Percentiles rank a stretch among this genome's conserved stretches.
Evolutionary conservation across 2,797 vertebrate genomes (phyloP).

Genomic region (Liasis olivaceus): DNA sequence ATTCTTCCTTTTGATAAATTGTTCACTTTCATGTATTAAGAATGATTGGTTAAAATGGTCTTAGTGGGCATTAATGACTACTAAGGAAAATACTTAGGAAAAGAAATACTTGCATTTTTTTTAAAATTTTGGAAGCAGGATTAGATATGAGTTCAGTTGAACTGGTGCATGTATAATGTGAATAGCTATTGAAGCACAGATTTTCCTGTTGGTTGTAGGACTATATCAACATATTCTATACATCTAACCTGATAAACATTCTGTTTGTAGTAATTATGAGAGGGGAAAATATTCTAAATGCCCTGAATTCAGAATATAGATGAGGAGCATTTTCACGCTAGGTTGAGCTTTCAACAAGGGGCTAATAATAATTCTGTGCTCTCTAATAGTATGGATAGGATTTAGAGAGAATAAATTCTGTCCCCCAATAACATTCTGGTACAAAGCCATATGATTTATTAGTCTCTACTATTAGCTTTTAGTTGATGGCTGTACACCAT

Average conservation of each 20-base stretch:
- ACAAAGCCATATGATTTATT: background rate
- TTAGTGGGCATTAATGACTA: background rate
- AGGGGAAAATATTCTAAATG: background rate
- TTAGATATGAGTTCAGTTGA: background rate
- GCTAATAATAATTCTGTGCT: background rate
- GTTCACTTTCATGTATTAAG: background rate
- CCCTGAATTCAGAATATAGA: background rate
- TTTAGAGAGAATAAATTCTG: background rate
- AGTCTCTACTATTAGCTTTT: background rate
- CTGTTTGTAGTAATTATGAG: background rate
- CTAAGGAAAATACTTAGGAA: too few species aligned
- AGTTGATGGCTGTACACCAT: background rate
- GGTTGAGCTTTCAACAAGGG: background rate
- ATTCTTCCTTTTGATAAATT: too few species aligned
- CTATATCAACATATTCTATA: background rate
- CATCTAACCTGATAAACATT: background rate
- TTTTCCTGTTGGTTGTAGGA: background rate
- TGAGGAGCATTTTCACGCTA: background rate
- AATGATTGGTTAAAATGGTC: background rate
- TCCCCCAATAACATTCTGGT: background rate
- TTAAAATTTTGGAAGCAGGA: too few species aligned
- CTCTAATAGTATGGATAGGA: background rate
- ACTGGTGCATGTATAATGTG: background rate
- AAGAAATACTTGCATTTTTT: background rate
- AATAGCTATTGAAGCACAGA: background rate